phyloP scores from a whole-genome alignment of 2,113 vertebrate genomes.

The Strix aluco region DNA sequence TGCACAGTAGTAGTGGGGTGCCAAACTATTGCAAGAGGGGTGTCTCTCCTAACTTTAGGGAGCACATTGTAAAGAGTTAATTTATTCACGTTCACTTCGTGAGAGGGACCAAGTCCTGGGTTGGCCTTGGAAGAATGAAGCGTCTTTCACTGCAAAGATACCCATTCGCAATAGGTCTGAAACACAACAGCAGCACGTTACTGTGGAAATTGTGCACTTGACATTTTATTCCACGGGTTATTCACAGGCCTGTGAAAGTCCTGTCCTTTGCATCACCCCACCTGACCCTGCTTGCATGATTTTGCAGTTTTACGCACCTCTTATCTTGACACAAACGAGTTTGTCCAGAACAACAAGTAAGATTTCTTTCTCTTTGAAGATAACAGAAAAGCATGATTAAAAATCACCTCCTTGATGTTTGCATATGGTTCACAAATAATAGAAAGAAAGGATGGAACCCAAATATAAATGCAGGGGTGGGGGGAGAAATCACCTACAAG shows the following conservation, averaged over 20 bases:
- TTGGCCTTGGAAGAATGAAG: neutral
- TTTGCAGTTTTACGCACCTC: neutral
- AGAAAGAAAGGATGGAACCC: neutral
- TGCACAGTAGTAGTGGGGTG: neutral
- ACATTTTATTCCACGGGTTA: neutral
- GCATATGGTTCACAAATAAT: neutral
- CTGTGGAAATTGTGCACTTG: fast-evolving
- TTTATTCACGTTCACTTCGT: neutral
- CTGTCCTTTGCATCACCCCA: neutral
- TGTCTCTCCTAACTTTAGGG: fast-evolving
- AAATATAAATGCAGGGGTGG: neutral
- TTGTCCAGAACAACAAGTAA: neutral
- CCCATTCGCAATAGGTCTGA: fast-evolving
- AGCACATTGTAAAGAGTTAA: fast-evolving
- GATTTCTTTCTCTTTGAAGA: neutral
- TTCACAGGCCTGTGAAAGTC: neutral
- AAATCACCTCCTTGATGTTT: constrained; percentile 33
- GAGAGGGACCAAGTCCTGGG: neutral
- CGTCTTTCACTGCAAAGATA: neutral
- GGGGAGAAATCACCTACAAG: neutral
- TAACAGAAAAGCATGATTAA: constrained; percentile 1
- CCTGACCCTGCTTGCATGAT: neutral
- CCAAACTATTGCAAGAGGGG: fast-evolving
- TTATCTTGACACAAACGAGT: neutral
- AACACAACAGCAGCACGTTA: fast-evolving